Percentiles rank a stretch among this genome's conserved stretches.
Evolutionary conservation across 2,888 invertebrate genomes (phyloP).

Genomic region (Parasteatoda lunata): DNA sequence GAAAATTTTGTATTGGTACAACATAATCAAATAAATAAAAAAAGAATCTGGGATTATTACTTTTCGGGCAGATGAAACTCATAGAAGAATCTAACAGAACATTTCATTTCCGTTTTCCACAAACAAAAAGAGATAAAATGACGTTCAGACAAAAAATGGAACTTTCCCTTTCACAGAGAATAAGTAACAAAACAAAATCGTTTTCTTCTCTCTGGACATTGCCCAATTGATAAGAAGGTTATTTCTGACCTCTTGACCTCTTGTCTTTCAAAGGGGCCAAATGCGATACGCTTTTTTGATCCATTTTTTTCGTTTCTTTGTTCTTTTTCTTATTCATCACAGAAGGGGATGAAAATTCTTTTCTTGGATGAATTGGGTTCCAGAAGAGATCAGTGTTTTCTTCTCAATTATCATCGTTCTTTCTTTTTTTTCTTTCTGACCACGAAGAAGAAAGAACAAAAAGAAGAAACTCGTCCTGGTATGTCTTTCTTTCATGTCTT

Average conservation of each 20-base stretch:
- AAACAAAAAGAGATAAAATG: conserved; percentile 18
- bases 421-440: neutral
- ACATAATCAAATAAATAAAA: too few species aligned
- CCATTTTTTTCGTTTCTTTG: neutral
- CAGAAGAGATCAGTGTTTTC: conserved; percentile 44
- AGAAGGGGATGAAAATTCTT: neutral
- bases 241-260: conserved; percentile 46
- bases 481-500: neutral
- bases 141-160: conserved; percentile 9
- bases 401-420: conserved; percentile 42
- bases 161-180: conserved; percentile 14
- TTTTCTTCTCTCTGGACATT: conserved; percentile 6
- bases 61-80: neutral
- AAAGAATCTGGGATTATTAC: too few species aligned
- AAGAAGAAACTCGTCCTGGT: neutral
- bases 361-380: conserved; percentile 39
- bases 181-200: conserved; percentile 34
- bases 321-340: neutral
- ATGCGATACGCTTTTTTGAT: neutral
- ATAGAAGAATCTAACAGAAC: neutral
- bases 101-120: conserved; percentile 38
- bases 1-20: too few species aligned
- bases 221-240: conserved; percentile 48
- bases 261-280: conserved; percentile 9
- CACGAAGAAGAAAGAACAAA: conserved; percentile 1